Conservation (phyloP, 2,888 invertebrate genomes). For the Apantesis nais region DNA sequence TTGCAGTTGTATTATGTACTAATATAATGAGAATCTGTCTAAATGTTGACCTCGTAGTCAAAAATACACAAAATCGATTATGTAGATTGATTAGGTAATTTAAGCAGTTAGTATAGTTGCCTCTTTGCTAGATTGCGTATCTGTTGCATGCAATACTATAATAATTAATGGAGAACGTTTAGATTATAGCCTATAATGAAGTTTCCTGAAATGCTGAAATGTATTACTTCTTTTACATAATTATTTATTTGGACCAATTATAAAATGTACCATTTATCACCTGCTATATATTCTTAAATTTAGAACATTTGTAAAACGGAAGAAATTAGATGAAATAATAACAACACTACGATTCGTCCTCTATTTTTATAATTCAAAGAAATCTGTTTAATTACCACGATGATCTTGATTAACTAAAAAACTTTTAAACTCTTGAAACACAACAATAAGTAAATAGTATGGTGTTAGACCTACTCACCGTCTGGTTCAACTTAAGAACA, state of each 20-base stretch:
- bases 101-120: too few relatives aligned
- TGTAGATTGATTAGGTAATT: constrained; percentile 4
- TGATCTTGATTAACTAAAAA: too few relatives aligned
- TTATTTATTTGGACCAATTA: not conserved
- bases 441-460: not conserved
- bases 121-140: too few relatives aligned
- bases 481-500: constrained; percentile 18
- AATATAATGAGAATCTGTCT: not conserved
- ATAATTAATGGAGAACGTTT: not conserved
- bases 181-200: not conserved
- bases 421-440: not conserved
- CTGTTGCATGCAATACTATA: not conserved
- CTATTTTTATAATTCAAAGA: too few relatives aligned
- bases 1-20: not conserved
- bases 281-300: not conserved
- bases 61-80: constrained; percentile 11
- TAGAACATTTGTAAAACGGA: not conserved
- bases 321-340: not conserved
- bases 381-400: too few relatives aligned
- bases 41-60: constrained; percentile 1
- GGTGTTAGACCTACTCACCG: not conserved
- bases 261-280: not conserved
- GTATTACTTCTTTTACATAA: not conserved
- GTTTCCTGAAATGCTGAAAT: not conserved
- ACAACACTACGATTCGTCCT: not conserved